Evolutionary conservation across 2,888 invertebrate species (phyloP).

Genomic region (Diaperis boleti): DNA sequence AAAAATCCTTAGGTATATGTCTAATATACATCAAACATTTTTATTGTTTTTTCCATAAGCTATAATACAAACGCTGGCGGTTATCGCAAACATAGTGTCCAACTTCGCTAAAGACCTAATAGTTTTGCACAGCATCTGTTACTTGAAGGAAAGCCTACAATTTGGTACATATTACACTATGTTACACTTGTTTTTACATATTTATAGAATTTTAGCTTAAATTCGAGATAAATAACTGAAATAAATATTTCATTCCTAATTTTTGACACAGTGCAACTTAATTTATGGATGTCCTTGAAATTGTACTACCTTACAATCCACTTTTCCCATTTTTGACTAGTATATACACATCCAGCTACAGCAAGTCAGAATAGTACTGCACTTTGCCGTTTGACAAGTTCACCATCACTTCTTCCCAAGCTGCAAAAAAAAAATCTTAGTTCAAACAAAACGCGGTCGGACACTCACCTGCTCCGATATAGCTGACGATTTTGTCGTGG

Average conservation of each 20-base stretch:
- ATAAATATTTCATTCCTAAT: constrained; percentile 15
- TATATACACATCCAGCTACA: constrained; percentile 51
- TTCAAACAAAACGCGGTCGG: too few species aligned
- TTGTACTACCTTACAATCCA: constrained; percentile 31
- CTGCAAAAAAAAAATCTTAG: constrained; percentile 73
- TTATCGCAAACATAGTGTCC: constrained; percentile 18
- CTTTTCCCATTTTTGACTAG: constrained; percentile 51
- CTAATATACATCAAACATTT: constrained; percentile 49
- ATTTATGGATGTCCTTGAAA: constrained; percentile 13
- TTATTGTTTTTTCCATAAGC: constrained; percentile 33
- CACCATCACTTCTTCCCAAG: constrained; percentile 79
- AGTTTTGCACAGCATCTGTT: constrained; percentile 26
- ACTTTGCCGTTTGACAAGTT: constrained; percentile 68
- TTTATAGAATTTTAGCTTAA: constrained; percentile 38
- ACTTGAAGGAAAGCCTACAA: constrained; percentile 33
- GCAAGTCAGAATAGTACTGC: constrained; percentile 72
- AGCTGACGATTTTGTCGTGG: constrained; percentile 74
- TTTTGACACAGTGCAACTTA: constrained; percentile 20
- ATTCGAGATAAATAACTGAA: constrained; percentile 33
- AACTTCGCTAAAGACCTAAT: constrained; percentile 24
- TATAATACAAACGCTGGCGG: constrained; percentile 39
- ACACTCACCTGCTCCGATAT: constrained; percentile 74
- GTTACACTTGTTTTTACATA: constrained; percentile 39
- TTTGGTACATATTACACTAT: constrained; percentile 39
- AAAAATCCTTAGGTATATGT: constrained; percentile 27